A percentile compares a stretch with the other conserved stretches of the same genome.
Conservation (phyloP, 2,888 invertebrate genomes). For the Meiosimyza decipiens region DNA sequence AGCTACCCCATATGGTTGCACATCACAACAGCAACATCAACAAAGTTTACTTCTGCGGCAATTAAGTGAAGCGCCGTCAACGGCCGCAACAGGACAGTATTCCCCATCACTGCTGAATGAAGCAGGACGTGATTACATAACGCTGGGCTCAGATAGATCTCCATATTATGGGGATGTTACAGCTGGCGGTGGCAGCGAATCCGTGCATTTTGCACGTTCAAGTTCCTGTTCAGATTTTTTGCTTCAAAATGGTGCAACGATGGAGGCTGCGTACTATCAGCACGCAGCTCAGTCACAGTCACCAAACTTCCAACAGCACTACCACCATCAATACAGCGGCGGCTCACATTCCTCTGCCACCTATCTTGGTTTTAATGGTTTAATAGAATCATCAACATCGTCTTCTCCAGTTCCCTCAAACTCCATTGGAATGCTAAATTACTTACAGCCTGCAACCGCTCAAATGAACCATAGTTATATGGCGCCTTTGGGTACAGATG, state of each 20-base stretch:
- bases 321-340: constrained; percentile 36
- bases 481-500: constrained; percentile 43
- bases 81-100: not conserved
- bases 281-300: not conserved
- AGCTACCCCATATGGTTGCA: constrained; percentile 58
- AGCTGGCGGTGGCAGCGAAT: not conserved
- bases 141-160: not conserved
- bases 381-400: constrained; percentile 40
- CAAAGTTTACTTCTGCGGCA: constrained; percentile 54
- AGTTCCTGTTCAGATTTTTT: constrained; percentile 18
- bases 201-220: constrained; percentile 8
- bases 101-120: not conserved
- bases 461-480: constrained; percentile 44
- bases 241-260: not conserved
- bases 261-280: constrained; percentile 1
- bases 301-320: constrained; percentile 36
- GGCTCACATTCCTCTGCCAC: not conserved
- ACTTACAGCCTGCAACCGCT: constrained; percentile 50
- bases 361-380: constrained; percentile 41
- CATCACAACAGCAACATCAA: constrained; percentile 36
- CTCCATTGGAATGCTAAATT: constrained; percentile 64
- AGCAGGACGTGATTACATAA: constrained; percentile 19
- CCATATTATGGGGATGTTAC: not conserved
- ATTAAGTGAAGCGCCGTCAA: constrained; percentile 44
- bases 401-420: constrained; percentile 54